Conservation (phyloP, 1,140 invertebrate genomes). For the Eueides isabella region DNA sequence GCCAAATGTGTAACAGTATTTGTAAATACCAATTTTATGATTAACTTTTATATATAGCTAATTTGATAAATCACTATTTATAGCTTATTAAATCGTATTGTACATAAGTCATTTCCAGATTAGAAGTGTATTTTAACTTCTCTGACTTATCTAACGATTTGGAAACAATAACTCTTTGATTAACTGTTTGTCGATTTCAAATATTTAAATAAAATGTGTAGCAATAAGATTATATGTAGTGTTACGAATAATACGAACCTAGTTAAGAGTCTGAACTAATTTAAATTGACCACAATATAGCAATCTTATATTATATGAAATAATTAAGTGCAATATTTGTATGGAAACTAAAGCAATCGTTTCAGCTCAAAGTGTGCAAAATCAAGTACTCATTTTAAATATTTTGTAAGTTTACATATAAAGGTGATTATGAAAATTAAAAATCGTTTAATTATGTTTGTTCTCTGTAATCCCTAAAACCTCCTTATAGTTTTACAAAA, state of each 20-base stretch:
- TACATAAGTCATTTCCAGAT: slow-evolving; percentile 35
- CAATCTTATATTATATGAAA: slow-evolving; percentile 24
- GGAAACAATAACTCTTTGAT: slow-evolving; percentile 27
- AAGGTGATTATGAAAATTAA: slow-evolving; percentile 57
- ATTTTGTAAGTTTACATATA: slow-evolving; percentile 72
- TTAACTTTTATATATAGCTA: slow-evolving; percentile 35
- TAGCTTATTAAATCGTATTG: slow-evolving; percentile 24
- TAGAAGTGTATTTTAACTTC: slow-evolving; percentile 22
- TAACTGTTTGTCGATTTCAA: slow-evolving; percentile 29
- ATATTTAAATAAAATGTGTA: slow-evolving; percentile 24
- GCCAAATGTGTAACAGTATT: slow-evolving; percentile 35
- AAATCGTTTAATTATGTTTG: slow-evolving; percentile 53
- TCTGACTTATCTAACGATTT: slow-evolving; percentile 24
- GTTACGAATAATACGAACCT: slow-evolving; percentile 9
- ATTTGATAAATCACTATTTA: slow-evolving; percentile 37
- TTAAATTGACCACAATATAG: slow-evolving; percentile 37
- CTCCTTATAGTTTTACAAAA: too few species aligned
- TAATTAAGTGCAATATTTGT: slow-evolving; percentile 34
- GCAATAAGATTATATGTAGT: slow-evolving; percentile 22
- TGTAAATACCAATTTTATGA: slow-evolving; percentile 43
- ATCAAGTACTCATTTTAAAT: slow-evolving; percentile 56
- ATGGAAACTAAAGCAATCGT: slow-evolving; percentile 42
- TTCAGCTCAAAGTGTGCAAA: slow-evolving; percentile 64
- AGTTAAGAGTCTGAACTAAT: slow-evolving; percentile 23
- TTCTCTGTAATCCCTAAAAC: not conserved